Percentiles rank a stretch among this genome's conserved stretches.
Conservation (phyloP, 2,888 invertebrate genomes). For the Tuberolachnus salignus region DNA sequence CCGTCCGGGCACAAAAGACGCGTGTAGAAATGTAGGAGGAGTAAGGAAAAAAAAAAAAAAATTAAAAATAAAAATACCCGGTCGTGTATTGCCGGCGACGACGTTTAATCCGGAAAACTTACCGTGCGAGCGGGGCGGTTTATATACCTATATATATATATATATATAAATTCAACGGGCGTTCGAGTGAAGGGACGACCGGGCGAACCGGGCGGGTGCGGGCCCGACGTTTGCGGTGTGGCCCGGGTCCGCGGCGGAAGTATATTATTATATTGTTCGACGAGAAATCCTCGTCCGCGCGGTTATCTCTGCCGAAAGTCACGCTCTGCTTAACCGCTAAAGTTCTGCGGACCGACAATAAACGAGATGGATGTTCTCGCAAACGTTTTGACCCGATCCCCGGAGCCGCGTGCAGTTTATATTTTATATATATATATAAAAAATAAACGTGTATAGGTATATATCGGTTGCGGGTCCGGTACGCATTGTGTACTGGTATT, state of each 20-base stretch:
- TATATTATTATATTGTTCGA: slow-evolving; percentile 30
- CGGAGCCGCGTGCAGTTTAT: neutral
- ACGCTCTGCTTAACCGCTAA: slow-evolving; percentile 48
- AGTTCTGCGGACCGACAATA: slow-evolving; percentile 40
- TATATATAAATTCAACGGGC: neutral
- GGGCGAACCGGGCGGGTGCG: neutral
- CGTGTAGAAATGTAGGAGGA: too few species aligned
- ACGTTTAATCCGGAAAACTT: slow-evolving; percentile 22
- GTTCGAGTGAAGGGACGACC: slow-evolving; percentile 9
- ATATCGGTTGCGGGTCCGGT: too few species aligned
- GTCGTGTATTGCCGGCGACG: too few species aligned
- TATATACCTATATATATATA: neutral
- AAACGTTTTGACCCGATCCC: slow-evolving; percentile 34
- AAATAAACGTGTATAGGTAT: neutral
- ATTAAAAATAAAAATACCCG: too few species aligned
- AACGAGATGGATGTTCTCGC: slow-evolving; percentile 24
- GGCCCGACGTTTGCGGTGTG: neutral
- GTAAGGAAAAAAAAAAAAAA: too few species aligned
- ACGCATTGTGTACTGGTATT: too few species aligned
- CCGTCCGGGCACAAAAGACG: too few species aligned
- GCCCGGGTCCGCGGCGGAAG: slow-evolving; percentile 8
- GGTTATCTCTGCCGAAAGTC: slow-evolving; percentile 50
- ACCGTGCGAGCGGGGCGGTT: neutral
- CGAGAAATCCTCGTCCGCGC: slow-evolving; percentile 11
- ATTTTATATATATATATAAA: neutral